A percentile compares a stretch with the other conserved stretches of the same genome.
Evolutionary conservation across 2,888 invertebrate genomes (phyloP).

Genomic region (Drosophila glabriapex): DNA sequence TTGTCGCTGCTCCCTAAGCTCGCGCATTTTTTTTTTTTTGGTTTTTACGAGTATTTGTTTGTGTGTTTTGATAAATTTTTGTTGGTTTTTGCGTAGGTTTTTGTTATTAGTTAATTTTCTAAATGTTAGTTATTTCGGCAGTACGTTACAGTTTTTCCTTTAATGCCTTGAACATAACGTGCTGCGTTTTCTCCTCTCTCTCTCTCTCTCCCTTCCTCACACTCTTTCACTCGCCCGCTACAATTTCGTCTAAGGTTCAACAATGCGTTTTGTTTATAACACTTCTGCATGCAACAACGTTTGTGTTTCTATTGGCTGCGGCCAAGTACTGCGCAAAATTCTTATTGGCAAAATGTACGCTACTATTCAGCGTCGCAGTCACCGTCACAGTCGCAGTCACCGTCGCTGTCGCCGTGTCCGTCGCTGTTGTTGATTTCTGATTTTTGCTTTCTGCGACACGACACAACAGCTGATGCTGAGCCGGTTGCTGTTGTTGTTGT

Average conservation of each 20-base stretch:
- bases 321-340: conserved; percentile 57
- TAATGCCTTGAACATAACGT: conserved; percentile 51
- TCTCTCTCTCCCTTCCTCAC: neutral
- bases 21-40: conserved; percentile 49
- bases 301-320: conserved; percentile 54
- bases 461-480: conserved; percentile 59
- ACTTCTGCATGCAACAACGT: conserved; percentile 38
- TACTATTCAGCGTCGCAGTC: conserved; percentile 18
- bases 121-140: conserved; percentile 10
- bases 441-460: conserved; percentile 2
- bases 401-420: conserved; percentile 9
- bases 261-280: conserved; percentile 13
- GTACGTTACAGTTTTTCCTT: conserved; percentile 62
- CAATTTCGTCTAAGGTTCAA: neutral
- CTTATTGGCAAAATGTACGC: conserved; percentile 54
- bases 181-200: neutral
- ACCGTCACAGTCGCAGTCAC: conserved; percentile 16
- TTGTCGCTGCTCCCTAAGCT: conserved; percentile 42
- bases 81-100: conserved; percentile 20
- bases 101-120: conserved; percentile 5
- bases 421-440: conserved; percentile 11
- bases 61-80: conserved; percentile 27
- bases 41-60: conserved; percentile 20
- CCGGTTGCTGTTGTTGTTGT: conserved; percentile 40
- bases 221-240: neutral